Evolutionary conservation across 2,113 vertebrate genomes (phyloP), one percentile per base, ranked within the genome.

Genomic region (Sturnus vulgaris): DNA sequence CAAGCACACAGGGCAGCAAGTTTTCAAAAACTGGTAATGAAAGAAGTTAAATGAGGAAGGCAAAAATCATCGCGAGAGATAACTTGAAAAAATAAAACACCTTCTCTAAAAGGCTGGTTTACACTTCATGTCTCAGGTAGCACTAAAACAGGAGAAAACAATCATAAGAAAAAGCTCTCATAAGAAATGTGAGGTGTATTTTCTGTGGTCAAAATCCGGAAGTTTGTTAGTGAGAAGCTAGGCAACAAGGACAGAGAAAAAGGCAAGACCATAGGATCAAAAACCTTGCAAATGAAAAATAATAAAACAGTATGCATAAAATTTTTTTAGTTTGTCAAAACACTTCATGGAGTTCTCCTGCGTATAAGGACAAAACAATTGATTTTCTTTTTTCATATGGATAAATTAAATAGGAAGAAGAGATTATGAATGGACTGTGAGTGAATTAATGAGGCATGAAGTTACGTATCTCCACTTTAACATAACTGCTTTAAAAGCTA

Each of bases 341-440:
- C 24, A 75, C 6, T 81, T 64, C 21, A 76, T 1, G 0, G 13
- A 7, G 15, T 37, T 91, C 30, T 84, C 17, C 16, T 50, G 42
- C 5, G 2, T 31, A 2, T 50, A 70, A 81, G 15, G 28, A 57
- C 13, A 47, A 25, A 79, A 24, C 1, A 53, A 56, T 7, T 53
- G 2, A 40, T 42, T 52, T 52, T 55, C 15, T 31, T 35, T 49
- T 50, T 50, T 72, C 57, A 44, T 23, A 56, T 0, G 0, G 60
- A 76, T 15, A 79, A 72, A 69, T 13, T 1, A 80, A 85, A 86
- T 17, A 47, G 25, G 21, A 84, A 89, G n/a, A 83, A 37, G 0
- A 2, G 27, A 55, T 7, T 31, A 90, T 25, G 28, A 90, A 89
- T 35, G 33, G 59, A 40, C 46, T 18, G 46, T 17, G 64, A 72